Evolutionary conservation across 2,113 vertebrate species (phyloP).

Genomic region (Coptodon rendalli): DNA sequence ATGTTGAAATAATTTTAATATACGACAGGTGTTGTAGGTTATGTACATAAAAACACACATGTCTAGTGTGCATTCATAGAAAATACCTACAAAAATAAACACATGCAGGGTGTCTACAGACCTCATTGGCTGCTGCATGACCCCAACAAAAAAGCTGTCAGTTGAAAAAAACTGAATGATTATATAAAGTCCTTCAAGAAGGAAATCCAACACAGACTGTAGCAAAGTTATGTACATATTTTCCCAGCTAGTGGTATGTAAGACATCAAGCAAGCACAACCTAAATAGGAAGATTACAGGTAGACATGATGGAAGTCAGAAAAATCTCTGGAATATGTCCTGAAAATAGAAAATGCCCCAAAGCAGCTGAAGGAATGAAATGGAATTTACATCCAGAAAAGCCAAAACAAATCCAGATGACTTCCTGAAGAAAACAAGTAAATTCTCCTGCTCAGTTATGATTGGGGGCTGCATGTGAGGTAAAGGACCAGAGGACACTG

Average conservation of each 20-base stretch:
- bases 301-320: neutral
- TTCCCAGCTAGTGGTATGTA: neutral
- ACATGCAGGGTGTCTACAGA: too few relatives aligned
- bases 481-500: neutral
- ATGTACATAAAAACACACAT: too few relatives aligned
- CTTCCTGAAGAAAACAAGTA: neutral
- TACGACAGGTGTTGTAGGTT: too few relatives aligned
- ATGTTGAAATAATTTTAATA: too few relatives aligned
- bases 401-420: neutral
- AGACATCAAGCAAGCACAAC: neutral
- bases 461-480: neutral
- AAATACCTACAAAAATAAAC: too few relatives aligned
- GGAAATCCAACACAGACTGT: fast-evolving
- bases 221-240: neutral
- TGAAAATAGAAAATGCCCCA: neutral
- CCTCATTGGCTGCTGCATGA: too few relatives aligned
- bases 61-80: too few relatives aligned
- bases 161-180: neutral
- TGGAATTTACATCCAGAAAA: neutral
- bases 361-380: neutral
- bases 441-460: neutral
- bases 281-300: neutral
- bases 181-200: fast-evolving
- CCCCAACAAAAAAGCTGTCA: neutral
- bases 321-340: neutral